Base-by-base conservation (phyloP, 2,113 vertebrate genomes). In the Pipa parva region DNA sequence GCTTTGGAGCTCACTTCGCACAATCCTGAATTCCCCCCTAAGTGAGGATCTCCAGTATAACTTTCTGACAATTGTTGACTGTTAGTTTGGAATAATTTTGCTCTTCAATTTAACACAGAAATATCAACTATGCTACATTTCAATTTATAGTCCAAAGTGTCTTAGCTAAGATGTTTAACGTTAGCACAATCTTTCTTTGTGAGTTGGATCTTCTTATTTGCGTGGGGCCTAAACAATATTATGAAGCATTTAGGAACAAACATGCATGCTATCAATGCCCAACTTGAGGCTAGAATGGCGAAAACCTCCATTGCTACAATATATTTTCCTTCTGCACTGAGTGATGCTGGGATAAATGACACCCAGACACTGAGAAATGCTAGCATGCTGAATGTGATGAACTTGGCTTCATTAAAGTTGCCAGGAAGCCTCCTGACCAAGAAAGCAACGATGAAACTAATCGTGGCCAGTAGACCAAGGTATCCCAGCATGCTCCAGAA, bases 401-500 rank as follows among this genome's bases (percentile, higher is more conserved):
- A 42, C 15, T 42, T 42, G 39, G 39, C 39, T 15, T 42, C 39
- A 42, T 42, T 42, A 17, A 42, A 42, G 39, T 11, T 42, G 17
- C 15, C 39, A 42, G 39, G 39, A 15, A 42, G 39, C 15, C 39
- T 15, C 39, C 39, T 42, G 12, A 17, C 11, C 39, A 42, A 42
- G 17, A 42, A 42, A 42, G 39, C 39, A 42, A 42, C 39, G n/a
- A 42, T n/a, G n/a, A 42, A 42, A n/a, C 39, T 42, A 6, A 42
- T 42, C 2, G 39, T 42, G 17, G 39, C 39, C 39, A 63, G 36
- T 58, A 17, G 36, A 63, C 72, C 39, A 17, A 71, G 25, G 8
- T 75, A 73, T 33, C 73, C 37, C 29, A 72, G 28, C 20, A 74
- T 59, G 8, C 29, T 66, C 20, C 60, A 67, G 31, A 75, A 69